Conservation (phyloP, 2,888 invertebrate species). For the Acheta domesticus region DNA sequence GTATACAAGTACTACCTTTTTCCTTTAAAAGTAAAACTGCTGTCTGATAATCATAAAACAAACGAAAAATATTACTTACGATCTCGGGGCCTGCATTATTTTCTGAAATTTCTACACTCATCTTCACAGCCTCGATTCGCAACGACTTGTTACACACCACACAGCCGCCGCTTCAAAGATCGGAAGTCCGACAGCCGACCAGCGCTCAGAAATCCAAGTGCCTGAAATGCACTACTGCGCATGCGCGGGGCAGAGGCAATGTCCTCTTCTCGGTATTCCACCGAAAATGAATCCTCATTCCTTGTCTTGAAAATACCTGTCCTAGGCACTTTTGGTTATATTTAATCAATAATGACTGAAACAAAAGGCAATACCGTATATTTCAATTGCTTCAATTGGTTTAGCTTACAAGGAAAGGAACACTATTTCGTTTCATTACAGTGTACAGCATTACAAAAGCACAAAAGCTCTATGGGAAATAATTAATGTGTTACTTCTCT, state of each 20-base stretch:
- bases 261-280: slow-evolving; percentile 27
- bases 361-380: too few relatives aligned
- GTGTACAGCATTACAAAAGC: too few relatives aligned
- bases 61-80: slow-evolving; percentile 42
- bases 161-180: slow-evolving; percentile 1
- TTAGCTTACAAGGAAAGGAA: too few relatives aligned
- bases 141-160: neutral
- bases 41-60: too few relatives aligned
- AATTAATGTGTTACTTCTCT: too few relatives aligned
- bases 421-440: too few relatives aligned
- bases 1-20: neutral
- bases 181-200: slow-evolving; percentile 21
- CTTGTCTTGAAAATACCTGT: too few relatives aligned
- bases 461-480: too few relatives aligned
- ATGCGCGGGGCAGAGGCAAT: slow-evolving; percentile 50
- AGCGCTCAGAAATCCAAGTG: slow-evolving; percentile 53
- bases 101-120: slow-evolving; percentile 45
- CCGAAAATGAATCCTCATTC: neutral
- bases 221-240: slow-evolving; percentile 58
- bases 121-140: slow-evolving; percentile 40
- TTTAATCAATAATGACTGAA: too few relatives aligned
- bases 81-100: slow-evolving; percentile 42
- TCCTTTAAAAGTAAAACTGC: too few relatives aligned
- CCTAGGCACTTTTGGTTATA: too few relatives aligned
- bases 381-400: too few relatives aligned